Conservation (phyloP, 1,140 invertebrate genomes). For the Vanessa atalanta region DNA sequence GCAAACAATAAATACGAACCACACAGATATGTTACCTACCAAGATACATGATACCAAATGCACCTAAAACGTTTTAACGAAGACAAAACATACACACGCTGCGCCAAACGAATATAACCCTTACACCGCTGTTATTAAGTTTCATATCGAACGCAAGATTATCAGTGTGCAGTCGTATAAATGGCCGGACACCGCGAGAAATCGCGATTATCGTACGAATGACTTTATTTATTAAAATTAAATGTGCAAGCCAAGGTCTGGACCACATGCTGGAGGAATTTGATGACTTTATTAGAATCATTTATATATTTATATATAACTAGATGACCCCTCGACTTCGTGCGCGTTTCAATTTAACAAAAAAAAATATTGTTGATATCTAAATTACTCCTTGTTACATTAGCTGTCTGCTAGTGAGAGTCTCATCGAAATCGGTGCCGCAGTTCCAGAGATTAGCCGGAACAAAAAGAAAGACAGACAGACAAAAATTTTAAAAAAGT, state of each 20-base stretch:
- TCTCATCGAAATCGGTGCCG: too few relatives aligned
- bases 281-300: conserved; percentile 22
- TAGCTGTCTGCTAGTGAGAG: too few relatives aligned
- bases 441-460: too few relatives aligned
- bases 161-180: conserved; percentile 26
- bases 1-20: conserved; percentile 43
- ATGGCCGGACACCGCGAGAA: conserved; percentile 40
- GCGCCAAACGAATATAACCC: conserved; percentile 5
- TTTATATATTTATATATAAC: neutral
- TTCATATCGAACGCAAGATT: neutral
- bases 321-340: too few relatives aligned
- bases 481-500: too few relatives aligned
- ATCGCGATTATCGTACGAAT: conserved; percentile 60
- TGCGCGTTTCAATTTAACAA: too few relatives aligned
- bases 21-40: conserved; percentile 34
- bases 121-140: conserved; percentile 28
- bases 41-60: conserved; percentile 41
- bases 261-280: conserved; percentile 41
- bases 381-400: too few relatives aligned
- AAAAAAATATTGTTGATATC: too few relatives aligned
- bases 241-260: conserved; percentile 44
- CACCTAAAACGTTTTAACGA: conserved; percentile 31
- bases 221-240: conserved; percentile 71
- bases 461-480: too few relatives aligned
- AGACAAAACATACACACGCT: neutral